Percentiles rank a stretch among this genome's conserved stretches.
phyloP scores from a whole-genome alignment of 2,113 vertebrate genomes.

The Phyllopteryx taeniolatus region DNA sequence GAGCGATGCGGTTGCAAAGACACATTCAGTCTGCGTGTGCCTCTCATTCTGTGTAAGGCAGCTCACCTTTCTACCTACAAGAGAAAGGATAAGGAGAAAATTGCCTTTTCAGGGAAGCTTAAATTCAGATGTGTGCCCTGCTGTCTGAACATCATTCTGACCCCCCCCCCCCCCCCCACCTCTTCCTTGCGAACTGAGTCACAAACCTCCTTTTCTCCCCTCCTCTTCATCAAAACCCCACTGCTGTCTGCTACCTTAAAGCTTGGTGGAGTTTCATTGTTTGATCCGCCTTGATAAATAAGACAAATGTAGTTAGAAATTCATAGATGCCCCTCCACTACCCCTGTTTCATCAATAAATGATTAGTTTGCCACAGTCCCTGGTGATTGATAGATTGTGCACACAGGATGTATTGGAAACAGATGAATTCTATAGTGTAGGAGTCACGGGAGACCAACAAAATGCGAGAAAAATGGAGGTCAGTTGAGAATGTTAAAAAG shows the following conservation, averaged over 20 bases:
- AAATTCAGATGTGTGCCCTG: conserved; percentile 76
- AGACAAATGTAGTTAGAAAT: conserved; percentile 78
- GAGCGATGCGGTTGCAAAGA: conserved; percentile 53
- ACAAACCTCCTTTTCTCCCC: conserved; percentile 15
- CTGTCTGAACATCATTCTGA: conserved; percentile 72
- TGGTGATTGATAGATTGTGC: conserved; percentile 79
- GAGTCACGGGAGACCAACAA: conserved; percentile 69
- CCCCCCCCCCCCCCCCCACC: conserved; percentile 43
- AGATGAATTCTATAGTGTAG: conserved; percentile 78
- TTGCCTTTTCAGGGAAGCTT: conserved; percentile 74
- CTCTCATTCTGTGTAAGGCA: conserved; percentile 54
- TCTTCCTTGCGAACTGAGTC: conserved; percentile 26
- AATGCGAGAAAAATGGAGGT: conserved; percentile 77
- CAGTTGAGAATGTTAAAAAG: conserved; percentile 66
- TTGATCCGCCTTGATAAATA: conserved; percentile 82
- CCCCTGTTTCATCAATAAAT: conserved; percentile 79
- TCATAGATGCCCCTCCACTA: conserved; percentile 59
- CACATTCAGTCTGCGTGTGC: conserved; percentile 60
- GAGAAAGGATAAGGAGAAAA: conserved; percentile 68
- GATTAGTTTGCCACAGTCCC: conserved; percentile 76
- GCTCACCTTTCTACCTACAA: conserved; percentile 70
- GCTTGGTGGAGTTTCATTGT: conserved; percentile 79
- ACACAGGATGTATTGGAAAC: conserved; percentile 73
- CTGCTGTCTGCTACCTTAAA: conserved; percentile 63
- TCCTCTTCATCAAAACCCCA: conserved; percentile 72